Base-by-base conservation (phyloP, 1,140 invertebrate genomes). In the Heliconius himera region DNA sequence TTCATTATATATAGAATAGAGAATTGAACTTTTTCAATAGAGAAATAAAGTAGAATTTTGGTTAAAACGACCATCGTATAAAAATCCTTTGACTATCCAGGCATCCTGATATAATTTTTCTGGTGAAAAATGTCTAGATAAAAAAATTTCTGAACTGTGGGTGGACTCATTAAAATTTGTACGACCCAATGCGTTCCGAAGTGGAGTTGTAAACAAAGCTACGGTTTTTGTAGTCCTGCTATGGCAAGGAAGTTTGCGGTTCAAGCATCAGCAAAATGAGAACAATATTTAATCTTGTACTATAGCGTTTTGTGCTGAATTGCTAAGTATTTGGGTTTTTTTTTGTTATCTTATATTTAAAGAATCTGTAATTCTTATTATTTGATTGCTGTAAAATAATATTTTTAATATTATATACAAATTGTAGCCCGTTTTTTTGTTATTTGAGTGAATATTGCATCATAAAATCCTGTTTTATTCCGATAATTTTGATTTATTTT, bases 111-210 rank as follows among this genome's bases (percentile, higher is more conserved):
- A 84, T 82, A 84, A 82, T 82, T 80, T 82, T 79, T 72, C 79
- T 82, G 79, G 77, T 78, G 75, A 81, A 77, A 76, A 76, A 79
- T 80, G 82, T 84, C 79, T 81, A 84, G 81, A 84, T 84, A 84
- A 76, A 84, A 83, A 36, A 77, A 78, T 66, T 77, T 70, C 76
- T 73, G 79, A 72, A 74, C 76, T 79, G 70, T 77, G 80, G 81
- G 83, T 81, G 80, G 83, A 84, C 86, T 90, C 89, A 89, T 90
- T 90, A 90, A 90, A 90, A 90, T 90, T 87, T 87, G 82, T 83
- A 86, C 84, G 83, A 79, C 26, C 81, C 85, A 81, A 82, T 90
- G 89, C 82, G 77, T 88, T 83, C 78, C 76, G 81, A 79, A 89
- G 89, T 74, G 81, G 70, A 70, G 76, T 85, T 84, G 83, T 86